Evolutionary conservation across 2,113 vertebrate genomes (phyloP).

Genomic region (Bubalus kerabau): DNA sequence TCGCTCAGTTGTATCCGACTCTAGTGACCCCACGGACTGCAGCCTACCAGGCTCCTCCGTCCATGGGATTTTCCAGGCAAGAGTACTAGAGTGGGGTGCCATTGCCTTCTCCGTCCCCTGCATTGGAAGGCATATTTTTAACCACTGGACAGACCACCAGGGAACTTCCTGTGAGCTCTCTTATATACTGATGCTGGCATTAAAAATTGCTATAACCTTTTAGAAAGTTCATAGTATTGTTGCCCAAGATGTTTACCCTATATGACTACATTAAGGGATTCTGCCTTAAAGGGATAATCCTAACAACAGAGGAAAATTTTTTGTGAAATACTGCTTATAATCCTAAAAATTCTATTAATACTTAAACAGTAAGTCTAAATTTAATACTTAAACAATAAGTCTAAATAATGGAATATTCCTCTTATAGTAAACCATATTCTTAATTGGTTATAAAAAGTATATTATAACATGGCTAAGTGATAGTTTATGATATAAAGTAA

Average conservation of each 20-base stretch:
- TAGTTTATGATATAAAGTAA: background rate
- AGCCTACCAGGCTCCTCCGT: too few relatives aligned
- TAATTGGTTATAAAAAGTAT: background rate
- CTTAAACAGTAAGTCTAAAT: background rate
- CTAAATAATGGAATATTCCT: background rate
- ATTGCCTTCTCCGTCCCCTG: background rate
- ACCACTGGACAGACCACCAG: background rate
- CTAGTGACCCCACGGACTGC: too few relatives aligned
- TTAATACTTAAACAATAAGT: background rate
- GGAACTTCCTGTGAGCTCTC: background rate
- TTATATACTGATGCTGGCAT: fast-evolving
- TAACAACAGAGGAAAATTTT: background rate
- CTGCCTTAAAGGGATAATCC: background rate
- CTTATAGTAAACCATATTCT: background rate
- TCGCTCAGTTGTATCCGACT: too few relatives aligned
- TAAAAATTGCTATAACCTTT: background rate
- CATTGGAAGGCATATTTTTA: background rate
- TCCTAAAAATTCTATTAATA: background rate
- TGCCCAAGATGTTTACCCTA: background rate
- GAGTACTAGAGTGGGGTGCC: too few relatives aligned
- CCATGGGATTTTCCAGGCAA: too few relatives aligned
- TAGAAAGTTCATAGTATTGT: background rate
- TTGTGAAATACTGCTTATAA: background rate
- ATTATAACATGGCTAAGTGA: background rate
- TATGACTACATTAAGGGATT: background rate